phyloP scores from a whole-genome alignment of 2,888 invertebrate species.

The Gari tellinella region DNA sequence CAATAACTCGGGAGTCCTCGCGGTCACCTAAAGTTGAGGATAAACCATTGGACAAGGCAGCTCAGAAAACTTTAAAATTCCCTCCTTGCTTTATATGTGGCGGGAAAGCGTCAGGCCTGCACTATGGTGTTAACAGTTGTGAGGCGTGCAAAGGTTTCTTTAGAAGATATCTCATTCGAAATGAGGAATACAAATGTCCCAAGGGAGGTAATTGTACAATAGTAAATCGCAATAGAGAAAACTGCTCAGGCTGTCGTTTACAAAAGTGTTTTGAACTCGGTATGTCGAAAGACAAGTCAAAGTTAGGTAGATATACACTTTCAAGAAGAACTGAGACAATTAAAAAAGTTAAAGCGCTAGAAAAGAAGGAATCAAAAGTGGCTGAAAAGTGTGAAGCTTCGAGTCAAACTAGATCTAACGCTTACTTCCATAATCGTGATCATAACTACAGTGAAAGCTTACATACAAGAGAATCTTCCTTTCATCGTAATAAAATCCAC shows the following conservation, averaged over 20 bases:
- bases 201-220: conserved; percentile 49
- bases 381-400: background rate
- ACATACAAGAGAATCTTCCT: too few relatives aligned
- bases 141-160: conserved; percentile 63
- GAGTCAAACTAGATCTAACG: background rate
- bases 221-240: conserved; percentile 49
- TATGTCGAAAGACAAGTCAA: conserved; percentile 57
- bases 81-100: conserved; percentile 59
- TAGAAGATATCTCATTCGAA: conserved; percentile 43
- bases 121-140: conserved; percentile 58
- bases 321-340: conserved; percentile 56
- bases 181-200: conserved; percentile 52
- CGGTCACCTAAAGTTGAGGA: background rate
- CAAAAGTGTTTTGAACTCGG: conserved; percentile 52
- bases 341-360: conserved; percentile 45
- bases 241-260: conserved; percentile 57
- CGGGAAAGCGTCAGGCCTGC: conserved; percentile 53
- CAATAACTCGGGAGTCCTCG: too few relatives aligned
- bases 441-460: too few relatives aligned
- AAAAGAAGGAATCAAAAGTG: conserved; percentile 29
- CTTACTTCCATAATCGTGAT: too few relatives aligned
- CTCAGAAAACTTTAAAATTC: conserved; percentile 44
- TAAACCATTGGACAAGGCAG: background rate
- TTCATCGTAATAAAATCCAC: too few relatives aligned
- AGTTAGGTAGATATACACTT: conserved; percentile 53